These are phyloP conservation scores for Heteromyza rotundicornis DNA, from an alignment of 2,888 invertebrate genomes.

Conservation along the genomic window DNA sequence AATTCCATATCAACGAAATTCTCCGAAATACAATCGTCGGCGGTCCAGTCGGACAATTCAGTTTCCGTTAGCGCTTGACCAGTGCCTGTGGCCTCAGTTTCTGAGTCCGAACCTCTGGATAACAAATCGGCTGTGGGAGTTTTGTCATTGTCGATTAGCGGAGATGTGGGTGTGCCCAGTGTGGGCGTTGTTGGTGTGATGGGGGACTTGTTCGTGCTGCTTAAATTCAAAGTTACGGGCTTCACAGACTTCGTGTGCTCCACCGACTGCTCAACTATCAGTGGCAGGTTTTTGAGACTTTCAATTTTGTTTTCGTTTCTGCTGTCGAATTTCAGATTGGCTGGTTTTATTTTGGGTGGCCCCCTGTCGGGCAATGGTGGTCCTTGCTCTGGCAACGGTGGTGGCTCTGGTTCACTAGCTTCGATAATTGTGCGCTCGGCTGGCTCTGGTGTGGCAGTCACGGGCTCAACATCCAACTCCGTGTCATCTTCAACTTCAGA, in stretches of 20 bases:
- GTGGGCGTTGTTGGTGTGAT: constrained; percentile 9
- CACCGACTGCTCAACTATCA: constrained; percentile 51
- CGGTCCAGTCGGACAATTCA: constrained; percentile 88
- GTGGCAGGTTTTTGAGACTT: constrained; percentile 58
- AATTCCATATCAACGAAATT: constrained; percentile 74
- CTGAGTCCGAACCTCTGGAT: constrained; percentile 69
- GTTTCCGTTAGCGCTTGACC: constrained; percentile 82
- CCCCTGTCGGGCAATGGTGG: constrained; percentile 46
- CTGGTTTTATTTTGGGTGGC: constrained; percentile 49
- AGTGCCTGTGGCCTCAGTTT: constrained; percentile 69
- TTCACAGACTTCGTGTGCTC: constrained; percentile 50
- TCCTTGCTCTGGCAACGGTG: constrained; percentile 37
- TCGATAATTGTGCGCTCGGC: constrained; percentile 53
- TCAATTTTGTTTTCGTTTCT: constrained; percentile 63
- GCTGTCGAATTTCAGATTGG: constrained; percentile 56
- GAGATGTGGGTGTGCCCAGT: constrained; percentile 28
- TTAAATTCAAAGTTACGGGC: constrained; percentile 52
- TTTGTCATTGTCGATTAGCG: constrained; percentile 54
- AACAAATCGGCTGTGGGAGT: constrained; percentile 58
- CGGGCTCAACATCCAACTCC: constrained; percentile 43
- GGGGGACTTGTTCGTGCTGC: constrained; percentile 36
- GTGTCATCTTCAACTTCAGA: constrained; percentile 29
- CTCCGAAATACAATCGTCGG: constrained; percentile 79
- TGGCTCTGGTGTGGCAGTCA: constrained; percentile 55
- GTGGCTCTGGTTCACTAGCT: constrained; percentile 32